These are phyloP conservation scores for Proales similis DNA, from an alignment of 1,140 invertebrate genomes.

Conservation along the genomic window DNA sequence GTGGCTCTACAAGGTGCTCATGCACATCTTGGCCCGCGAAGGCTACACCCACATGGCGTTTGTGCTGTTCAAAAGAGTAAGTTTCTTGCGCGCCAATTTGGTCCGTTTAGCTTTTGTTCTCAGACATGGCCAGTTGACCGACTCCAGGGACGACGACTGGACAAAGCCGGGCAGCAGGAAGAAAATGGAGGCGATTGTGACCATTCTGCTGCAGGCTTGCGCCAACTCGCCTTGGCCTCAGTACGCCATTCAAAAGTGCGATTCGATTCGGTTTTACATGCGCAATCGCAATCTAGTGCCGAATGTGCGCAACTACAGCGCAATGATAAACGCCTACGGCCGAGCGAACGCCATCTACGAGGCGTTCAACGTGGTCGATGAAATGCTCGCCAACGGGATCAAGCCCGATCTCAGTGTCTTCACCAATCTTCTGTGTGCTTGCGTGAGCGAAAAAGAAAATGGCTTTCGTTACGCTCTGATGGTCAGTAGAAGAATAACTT, in stretches of 20 bases:
- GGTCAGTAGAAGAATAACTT: too few species aligned
- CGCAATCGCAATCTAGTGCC: constrained; percentile 19
- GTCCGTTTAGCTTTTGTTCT: background rate
- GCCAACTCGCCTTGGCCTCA: constrained; percentile 23
- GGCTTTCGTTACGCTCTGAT: constrained; percentile 31
- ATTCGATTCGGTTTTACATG: constrained; percentile 25
- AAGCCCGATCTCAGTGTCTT: constrained; percentile 6
- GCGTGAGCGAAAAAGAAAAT: constrained; percentile 18
- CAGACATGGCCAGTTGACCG: constrained; percentile 2
- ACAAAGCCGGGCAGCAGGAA: constrained; percentile 4
- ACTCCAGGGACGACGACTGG: constrained; percentile 16
- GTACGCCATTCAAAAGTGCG: constrained; percentile 27
- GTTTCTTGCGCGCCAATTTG: background rate
- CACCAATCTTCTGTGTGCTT: constrained; percentile 31
- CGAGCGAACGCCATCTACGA: constrained; percentile 20
- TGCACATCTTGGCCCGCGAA: constrained; percentile 2
- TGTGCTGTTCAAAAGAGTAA: constrained; percentile 31
- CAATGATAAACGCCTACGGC: constrained; percentile 33
- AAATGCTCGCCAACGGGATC: constrained; percentile 20
- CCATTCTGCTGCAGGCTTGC: constrained; percentile 26
- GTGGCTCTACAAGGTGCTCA: constrained; percentile 27
- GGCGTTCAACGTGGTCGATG: constrained; percentile 29
- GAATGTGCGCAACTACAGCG: constrained; percentile 14
- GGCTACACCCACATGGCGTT: constrained; percentile 37
- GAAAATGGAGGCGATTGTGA: constrained; percentile 28